Evolutionary conservation across 2,888 invertebrate genomes (phyloP), one percentile per base, ranked within the genome.

Genomic region (Stenoptilia bipunctidactyla): DNA sequence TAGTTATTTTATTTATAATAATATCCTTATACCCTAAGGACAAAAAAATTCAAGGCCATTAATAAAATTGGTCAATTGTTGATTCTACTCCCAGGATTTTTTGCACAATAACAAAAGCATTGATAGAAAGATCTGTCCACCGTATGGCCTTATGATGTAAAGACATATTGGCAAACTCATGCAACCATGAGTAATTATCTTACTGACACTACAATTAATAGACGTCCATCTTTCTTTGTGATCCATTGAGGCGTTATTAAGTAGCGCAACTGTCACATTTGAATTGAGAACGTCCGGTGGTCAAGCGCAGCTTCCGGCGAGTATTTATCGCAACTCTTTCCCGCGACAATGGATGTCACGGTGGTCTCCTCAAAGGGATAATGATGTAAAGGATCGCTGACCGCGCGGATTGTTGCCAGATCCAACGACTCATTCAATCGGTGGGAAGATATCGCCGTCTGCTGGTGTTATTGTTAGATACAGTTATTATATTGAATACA

Each of bases 281-380:
- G 44, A 47, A 43, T 48, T 44, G 43, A 38, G 40, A 35, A 30
- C 47, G 45, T 47, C 30, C 30, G 30, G 30, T 30, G 30, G 30
- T 48, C 46, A 52, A 42, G 44, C 42, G 44, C 45, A 27, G 50
- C 53, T 56, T 57, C 59, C 59, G 56, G 53, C 44, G 44, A 49
- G 45, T 47, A 45, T 51, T 25, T 38, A 25, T 15, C 27, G 3
- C 53, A 56, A 55, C 55, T 55, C 55, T 56, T 58, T 43, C 48
- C 43, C 39, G 42, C 30, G 40, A 3, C 3, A 20, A 5, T 3
- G 20, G 4, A 54, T 49, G 53, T 53, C 56, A 52, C 52, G 61
- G 61, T 61, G 62, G 62, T 61, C 62, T 30, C 3, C 9, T 49
- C 25, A 34, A 34, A 14, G 34, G 30, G 20, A 20, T 20, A 20